Evolutionary conservation across 2,888 invertebrate species (phyloP).

Genomic region (Drosophila yooni): DNA sequence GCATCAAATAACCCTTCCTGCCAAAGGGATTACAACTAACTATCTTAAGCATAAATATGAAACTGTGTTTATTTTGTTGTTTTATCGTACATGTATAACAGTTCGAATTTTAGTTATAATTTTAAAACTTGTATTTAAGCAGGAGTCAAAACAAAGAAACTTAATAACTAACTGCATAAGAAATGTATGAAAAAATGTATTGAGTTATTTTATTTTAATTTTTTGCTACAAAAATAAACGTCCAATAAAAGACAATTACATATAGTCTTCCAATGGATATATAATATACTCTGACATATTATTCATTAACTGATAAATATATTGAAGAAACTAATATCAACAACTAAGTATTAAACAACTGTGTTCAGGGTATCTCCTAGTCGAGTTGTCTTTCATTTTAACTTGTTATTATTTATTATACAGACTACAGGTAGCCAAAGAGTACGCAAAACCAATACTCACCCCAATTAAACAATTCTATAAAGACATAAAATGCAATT

Average conservation of each 20-base stretch:
- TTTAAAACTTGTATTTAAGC: constrained; percentile 7
- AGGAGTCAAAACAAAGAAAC: constrained; percentile 2
- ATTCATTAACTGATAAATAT: background rate
- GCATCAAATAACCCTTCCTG: constrained; percentile 12
- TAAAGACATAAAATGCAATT: constrained; percentile 26
- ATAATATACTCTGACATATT: background rate
- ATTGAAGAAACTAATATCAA: background rate
- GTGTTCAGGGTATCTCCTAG: background rate
- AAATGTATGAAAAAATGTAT: constrained; percentile 3
- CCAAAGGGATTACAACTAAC: constrained; percentile 5
- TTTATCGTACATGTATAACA: constrained; percentile 2
- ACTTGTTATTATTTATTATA: background rate
- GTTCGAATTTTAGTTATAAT: constrained; percentile 2
- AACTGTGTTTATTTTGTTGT: background rate
- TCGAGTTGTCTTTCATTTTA: background rate
- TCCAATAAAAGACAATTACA: too few species aligned
- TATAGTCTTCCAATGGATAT: background rate
- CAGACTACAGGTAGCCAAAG: background rate
- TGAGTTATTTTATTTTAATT: constrained; percentile 7
- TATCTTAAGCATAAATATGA: background rate
- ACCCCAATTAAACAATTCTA: background rate
- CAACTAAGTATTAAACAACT: background rate
- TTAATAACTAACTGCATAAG: constrained; percentile 4
- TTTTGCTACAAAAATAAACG: constrained; percentile 21
- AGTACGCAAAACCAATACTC: background rate